Evolutionary conservation across 2,888 invertebrate genomes (phyloP).

Genomic region (Epinotia brunnichana): DNA sequence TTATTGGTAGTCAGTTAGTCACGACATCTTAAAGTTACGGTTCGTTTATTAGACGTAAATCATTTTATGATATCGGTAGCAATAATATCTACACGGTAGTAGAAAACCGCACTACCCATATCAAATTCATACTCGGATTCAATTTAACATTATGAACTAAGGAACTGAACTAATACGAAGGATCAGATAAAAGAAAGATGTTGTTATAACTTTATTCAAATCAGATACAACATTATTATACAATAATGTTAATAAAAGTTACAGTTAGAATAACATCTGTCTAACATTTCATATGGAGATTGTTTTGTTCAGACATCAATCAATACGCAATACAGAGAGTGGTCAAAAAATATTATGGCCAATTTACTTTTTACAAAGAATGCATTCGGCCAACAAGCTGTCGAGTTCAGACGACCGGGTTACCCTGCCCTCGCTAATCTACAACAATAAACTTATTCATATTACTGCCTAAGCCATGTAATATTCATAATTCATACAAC

Average conservation of each 20-base stretch:
- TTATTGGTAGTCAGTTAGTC: slow-evolving; percentile 45
- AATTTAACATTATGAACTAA: background rate
- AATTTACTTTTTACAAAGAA: slow-evolving; percentile 32
- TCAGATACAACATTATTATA: background rate
- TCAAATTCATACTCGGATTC: slow-evolving; percentile 23
- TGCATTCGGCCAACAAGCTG: slow-evolving; percentile 45
- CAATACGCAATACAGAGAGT: slow-evolving; percentile 1
- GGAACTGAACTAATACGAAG: background rate
- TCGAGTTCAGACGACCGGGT: slow-evolving; percentile 61
- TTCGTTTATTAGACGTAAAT: slow-evolving; percentile 15
- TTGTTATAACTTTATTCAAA: background rate
- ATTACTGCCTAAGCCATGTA: slow-evolving; percentile 68
- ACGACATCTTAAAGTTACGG: slow-evolving; percentile 42
- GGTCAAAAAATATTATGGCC: slow-evolving; percentile 14
- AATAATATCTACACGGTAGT: slow-evolving; percentile 14
- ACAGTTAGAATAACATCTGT: background rate
- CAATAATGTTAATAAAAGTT: background rate
- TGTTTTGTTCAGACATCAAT: slow-evolving; percentile 11
- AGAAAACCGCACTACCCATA: slow-evolving; percentile 10
- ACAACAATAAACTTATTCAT: slow-evolving; percentile 68
- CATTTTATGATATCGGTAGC: slow-evolving; percentile 9
- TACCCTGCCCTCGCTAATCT: slow-evolving; percentile 54
- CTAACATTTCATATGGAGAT: background rate
- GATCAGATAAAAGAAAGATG: background rate
- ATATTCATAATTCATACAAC: slow-evolving; percentile 72